Evolutionary conservation across 2,888 invertebrate species (phyloP), one percentile per base, ranked within the genome.

Genomic region (Anodontia alba): DNA sequence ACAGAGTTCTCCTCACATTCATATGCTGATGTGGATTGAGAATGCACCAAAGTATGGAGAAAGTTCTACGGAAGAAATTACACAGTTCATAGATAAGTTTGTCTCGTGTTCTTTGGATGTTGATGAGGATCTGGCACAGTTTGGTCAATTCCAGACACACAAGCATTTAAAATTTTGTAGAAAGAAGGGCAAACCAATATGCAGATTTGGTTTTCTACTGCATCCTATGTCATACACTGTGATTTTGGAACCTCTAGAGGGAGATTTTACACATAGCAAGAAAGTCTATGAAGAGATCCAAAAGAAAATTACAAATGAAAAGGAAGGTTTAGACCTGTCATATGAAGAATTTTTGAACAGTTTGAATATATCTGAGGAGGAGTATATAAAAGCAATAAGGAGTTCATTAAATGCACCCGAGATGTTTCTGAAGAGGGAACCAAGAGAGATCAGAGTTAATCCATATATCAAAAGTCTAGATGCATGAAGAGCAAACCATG

Each of bases 231-330:
- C 42, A 46, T 36, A 72, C 67, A 85, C 85, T 2, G 31, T 51
- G 36, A 31, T 80, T 29, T 54, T 82, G n/a, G 69, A 82, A 17
- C 84, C 84, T n/a, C n/a, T n/a, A n/a, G n/a, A n/a, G n/a, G n/a
- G n/a, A n/a, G n/a, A n/a, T n/a, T n/a, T n/a, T n/a, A n/a, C n/a
- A n/a, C n/a, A n/a, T n/a, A n/a, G n/a, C n/a, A n/a, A n/a, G n/a
- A n/a, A n/a, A n/a, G n/a, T n/a, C n/a, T n/a, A n/a, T n/a, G n/a
- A n/a, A n/a, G n/a, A n/a, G n/a, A n/a, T n/a, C n/a, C n/a, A n/a
- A n/a, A n/a, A n/a, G n/a, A n/a, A n/a, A n/a, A n/a, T n/a, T n/a
- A n/a, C n/a, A n/a, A n/a, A n/a, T n/a, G n/a, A n/a, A n/a, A n/a
- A n/a, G n/a, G n/a, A n/a, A n/a, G n/a, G n/a, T n/a, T n/a, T n/a